A percentile compares a stretch with the other conserved stretches of the same genome.
Conservation (phyloP, 2,797 vertebrate species). For the Oryzias dopingdopingensis region DNA sequence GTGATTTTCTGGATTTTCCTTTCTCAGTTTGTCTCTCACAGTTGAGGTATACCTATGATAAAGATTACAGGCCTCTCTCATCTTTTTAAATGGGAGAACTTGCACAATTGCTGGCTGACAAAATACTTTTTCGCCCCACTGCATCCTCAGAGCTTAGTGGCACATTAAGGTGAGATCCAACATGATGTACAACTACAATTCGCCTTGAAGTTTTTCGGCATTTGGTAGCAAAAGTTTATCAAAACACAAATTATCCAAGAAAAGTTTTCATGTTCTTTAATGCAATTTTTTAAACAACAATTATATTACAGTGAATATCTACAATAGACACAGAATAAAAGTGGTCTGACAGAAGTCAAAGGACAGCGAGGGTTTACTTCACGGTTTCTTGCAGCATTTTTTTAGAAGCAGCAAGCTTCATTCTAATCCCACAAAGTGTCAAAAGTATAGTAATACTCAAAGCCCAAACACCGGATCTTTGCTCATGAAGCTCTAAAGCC, state of each 20-base stretch:
- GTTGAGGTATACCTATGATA: no score
- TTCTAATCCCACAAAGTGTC: constrained; percentile 22
- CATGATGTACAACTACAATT: no score
- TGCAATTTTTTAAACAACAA: constrained; percentile 59
- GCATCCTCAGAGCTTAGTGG: no score
- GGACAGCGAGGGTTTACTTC: constrained; percentile 9
- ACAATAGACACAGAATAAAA: constrained; percentile 56
- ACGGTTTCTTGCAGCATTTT: constrained; percentile 40
- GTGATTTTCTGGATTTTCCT: no score
- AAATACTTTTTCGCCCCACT: no score
- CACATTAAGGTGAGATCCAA: no score
- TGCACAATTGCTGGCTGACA: no score
- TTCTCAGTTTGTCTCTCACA: no score
- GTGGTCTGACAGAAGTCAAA: constrained; percentile 43
- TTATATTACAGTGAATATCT: constrained; percentile 62
- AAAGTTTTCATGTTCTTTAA: constrained; percentile 59
- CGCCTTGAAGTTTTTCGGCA: no score
- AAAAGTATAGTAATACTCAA: constrained; percentile 12
- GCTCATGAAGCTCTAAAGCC: constrained; percentile 13
- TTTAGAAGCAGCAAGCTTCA: constrained; percentile 8
- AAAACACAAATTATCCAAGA: constrained; percentile 25
- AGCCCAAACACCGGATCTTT: constrained; percentile 12
- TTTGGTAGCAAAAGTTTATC: no score
- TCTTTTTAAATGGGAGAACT: no score
- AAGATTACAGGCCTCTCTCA: no score